A percentile compares a stretch with the other conserved stretches of the same genome.
phyloP scores from a whole-genome alignment of 2,888 invertebrate genomes.

The Yponomeuta plumbellus region DNA sequence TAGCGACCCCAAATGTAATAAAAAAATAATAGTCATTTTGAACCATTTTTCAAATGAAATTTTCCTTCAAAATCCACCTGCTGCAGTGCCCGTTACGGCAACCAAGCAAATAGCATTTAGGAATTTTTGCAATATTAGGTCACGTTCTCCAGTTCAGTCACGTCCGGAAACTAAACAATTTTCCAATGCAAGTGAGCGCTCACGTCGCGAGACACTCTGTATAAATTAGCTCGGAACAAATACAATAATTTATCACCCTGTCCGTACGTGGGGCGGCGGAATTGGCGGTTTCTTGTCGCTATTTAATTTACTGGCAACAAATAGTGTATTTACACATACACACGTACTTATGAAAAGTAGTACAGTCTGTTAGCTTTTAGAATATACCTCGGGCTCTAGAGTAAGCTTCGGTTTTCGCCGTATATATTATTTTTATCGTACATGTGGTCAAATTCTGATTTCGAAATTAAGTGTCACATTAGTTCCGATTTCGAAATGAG shows the following conservation, averaged over 20 bases:
- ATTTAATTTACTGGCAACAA: constrained; percentile 21
- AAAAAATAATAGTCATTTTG: too few species aligned
- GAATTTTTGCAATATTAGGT: constrained; percentile 12
- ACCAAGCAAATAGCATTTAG: constrained; percentile 3
- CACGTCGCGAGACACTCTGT: constrained; percentile 33
- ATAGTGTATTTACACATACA: background rate
- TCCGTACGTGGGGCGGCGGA: constrained; percentile 38
- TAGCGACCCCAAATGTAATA: too few species aligned
- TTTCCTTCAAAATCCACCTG: too few species aligned
- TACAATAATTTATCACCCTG: constrained; percentile 58
- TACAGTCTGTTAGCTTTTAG: background rate
- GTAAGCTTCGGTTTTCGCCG: too few species aligned
- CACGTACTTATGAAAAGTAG: constrained; percentile 2
- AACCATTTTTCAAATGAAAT: too few species aligned
- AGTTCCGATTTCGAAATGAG: too few species aligned
- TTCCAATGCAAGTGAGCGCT: constrained; percentile 9
- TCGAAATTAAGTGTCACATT: too few species aligned
- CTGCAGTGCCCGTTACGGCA: background rate
- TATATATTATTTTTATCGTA: too few species aligned
- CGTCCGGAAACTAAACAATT: constrained; percentile 10
- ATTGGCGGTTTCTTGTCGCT: constrained; percentile 21
- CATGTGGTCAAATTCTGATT: too few species aligned
- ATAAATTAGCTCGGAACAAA: constrained; percentile 56
- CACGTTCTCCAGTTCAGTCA: constrained; percentile 4
- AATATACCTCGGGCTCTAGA: too few species aligned